Evolutionary conservation across 1,140 invertebrate genomes (phyloP).

Genomic region (Ostrea denselamellosa): DNA sequence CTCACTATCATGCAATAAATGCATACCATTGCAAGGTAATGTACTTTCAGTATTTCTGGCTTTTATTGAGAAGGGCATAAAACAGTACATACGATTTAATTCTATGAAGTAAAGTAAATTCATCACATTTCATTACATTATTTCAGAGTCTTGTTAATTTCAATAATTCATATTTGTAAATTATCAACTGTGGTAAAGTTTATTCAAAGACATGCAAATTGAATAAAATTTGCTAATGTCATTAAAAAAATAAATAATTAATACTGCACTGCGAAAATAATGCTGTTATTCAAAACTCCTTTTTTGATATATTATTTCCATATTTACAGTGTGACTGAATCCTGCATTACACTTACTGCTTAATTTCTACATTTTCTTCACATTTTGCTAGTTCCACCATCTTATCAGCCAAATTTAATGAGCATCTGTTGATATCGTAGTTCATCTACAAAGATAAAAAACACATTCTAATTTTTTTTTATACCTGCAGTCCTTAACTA

Average conservation of each 20-base stretch:
- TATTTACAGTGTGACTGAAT: neutral
- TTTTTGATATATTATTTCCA: neutral
- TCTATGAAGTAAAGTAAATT: no score
- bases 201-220: neutral
- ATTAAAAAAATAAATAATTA: no score
- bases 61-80: no score
- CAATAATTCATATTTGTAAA: neutral
- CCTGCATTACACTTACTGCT: neutral
- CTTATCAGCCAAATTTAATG: constrained; percentile 37
- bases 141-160: neutral
- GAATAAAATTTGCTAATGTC: no score
- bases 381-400: constrained; percentile 4
- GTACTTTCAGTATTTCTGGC: no score
- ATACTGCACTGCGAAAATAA: no score
- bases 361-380: neutral
- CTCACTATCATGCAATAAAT: no score
- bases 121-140: no score
- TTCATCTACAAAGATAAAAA: constrained; percentile 38
- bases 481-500: no score
- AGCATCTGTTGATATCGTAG: constrained; percentile 45
- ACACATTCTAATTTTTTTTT: neutral
- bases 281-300: no score
- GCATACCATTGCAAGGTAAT: no score
- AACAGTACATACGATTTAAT: no score
- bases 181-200: neutral